Percentiles rank a stretch among this genome's conserved stretches.
These are phyloP conservation scores for Acronicta alni DNA, from an alignment of 2,888 invertebrate species.

Conservation along the genomic window DNA sequence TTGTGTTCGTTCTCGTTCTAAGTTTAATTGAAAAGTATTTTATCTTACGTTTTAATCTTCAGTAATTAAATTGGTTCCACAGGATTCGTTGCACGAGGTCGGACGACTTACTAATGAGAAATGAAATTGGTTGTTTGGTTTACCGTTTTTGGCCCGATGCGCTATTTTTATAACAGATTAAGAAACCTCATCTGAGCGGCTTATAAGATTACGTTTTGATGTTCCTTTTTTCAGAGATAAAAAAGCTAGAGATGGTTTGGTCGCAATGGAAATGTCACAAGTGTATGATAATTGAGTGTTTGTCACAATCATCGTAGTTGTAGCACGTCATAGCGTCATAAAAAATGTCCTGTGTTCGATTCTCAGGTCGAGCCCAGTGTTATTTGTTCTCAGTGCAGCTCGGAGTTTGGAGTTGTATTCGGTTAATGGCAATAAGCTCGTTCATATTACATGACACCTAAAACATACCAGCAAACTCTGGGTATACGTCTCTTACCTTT, in stretches of 20 bases:
- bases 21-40: conserved; percentile 46
- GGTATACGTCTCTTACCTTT: no score
- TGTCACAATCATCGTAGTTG: no score
- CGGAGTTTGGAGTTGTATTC: no score
- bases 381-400: no score
- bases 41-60: conserved; percentile 50
- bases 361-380: no score
- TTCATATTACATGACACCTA: no score
- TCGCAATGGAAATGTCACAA: no score
- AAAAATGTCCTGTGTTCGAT: no score
- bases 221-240: not conserved
- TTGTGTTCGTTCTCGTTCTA: conserved; percentile 8
- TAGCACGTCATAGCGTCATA: no score
- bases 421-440: no score
- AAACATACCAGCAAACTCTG: no score
- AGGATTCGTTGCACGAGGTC: conserved; percentile 34
- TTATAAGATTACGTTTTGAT: not conserved
- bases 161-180: conserved; percentile 34
- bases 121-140: conserved; percentile 46
- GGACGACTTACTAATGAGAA: conserved; percentile 52
- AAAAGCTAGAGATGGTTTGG: not conserved
- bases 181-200: conserved; percentile 8
- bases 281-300: no score
- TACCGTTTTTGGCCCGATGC: conserved; percentile 28
- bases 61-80: conserved; percentile 50